phyloP scores from a whole-genome alignment of 2,888 invertebrate species.

The Eupithecia subumbrata region DNA sequence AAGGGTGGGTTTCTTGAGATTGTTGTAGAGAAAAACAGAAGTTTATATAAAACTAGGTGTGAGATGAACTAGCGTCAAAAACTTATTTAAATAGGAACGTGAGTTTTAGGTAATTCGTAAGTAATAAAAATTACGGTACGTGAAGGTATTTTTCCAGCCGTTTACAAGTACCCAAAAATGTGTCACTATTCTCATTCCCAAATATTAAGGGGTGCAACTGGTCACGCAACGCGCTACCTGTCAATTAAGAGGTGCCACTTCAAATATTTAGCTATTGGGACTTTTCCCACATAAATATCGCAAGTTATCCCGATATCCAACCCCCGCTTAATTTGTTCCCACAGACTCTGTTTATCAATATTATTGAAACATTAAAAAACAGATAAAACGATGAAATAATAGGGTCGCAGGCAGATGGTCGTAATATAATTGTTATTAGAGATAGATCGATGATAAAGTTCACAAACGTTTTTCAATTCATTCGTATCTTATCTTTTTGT shows the following conservation, averaged over 20 bases:
- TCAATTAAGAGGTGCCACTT: slow-evolving; percentile 62
- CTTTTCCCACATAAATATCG: slow-evolving; percentile 65
- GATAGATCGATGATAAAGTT: slow-evolving; percentile 12
- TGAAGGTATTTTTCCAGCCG: neutral
- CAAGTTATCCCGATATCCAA: slow-evolving; percentile 50
- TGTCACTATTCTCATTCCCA: slow-evolving; percentile 37
- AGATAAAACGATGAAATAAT: slow-evolving; percentile 25
- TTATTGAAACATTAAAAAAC: slow-evolving; percentile 45
- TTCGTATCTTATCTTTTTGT: slow-evolving; percentile 7
- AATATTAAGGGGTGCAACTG: slow-evolving; percentile 55
- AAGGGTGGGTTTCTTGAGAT: too few species aligned
- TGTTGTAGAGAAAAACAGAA: slow-evolving; percentile 81
- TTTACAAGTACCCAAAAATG: slow-evolving; percentile 23
- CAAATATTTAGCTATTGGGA: slow-evolving; percentile 56
- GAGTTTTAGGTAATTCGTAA: neutral
- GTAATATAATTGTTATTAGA: slow-evolving; percentile 13
- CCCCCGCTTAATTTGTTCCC: slow-evolving; percentile 41
- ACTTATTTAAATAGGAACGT: too few species aligned
- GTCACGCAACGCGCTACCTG: slow-evolving; percentile 65
- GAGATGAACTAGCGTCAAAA: too few species aligned
- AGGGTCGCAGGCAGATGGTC: slow-evolving; percentile 19
- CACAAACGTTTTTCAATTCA: neutral
- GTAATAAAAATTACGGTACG: neutral
- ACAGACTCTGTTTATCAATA: slow-evolving; percentile 42
- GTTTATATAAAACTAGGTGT: too few species aligned